Evolutionary conservation across 2,888 invertebrate genomes (phyloP).

Genomic region (Monopis laevigella): DNA sequence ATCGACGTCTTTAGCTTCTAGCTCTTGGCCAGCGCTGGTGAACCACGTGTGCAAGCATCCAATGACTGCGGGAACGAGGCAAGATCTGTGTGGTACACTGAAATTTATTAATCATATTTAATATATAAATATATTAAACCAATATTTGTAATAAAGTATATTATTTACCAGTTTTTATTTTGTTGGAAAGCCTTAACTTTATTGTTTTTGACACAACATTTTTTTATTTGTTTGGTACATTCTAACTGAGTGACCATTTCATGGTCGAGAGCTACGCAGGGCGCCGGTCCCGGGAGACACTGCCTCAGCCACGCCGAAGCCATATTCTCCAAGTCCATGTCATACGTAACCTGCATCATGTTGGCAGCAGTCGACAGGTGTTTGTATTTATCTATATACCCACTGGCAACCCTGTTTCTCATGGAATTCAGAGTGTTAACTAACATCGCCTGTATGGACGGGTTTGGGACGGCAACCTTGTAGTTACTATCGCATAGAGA

Average conservation of each 20-base stretch:
- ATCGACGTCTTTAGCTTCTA: constrained; percentile 34
- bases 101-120: constrained; percentile 15
- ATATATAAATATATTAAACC: constrained; percentile 2
- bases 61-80: constrained; percentile 38
- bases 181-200: not conserved
- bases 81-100: constrained; percentile 45
- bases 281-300: constrained; percentile 48
- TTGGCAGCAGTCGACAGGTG: constrained; percentile 46
- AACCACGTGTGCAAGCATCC: constrained; percentile 53
- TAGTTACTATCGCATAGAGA: constrained; percentile 35
- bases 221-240: constrained; percentile 42
- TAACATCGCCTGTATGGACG: constrained; percentile 34
- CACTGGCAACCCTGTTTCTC: constrained; percentile 48
- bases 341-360: constrained; percentile 52
- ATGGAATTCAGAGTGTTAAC: constrained; percentile 50
- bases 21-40: constrained; percentile 33
- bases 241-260: constrained; percentile 44
- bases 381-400: constrained; percentile 30
- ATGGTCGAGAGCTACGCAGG: constrained; percentile 44
- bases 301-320: constrained; percentile 45
- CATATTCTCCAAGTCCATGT: constrained; percentile 46
- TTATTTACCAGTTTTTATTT: not conserved
- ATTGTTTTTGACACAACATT: constrained; percentile 34
- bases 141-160: not conserved
- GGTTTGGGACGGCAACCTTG: constrained; percentile 29